A percentile compares a stretch with the other conserved stretches of the same genome.
Evolutionary conservation across 2,113 vertebrate genomes (phyloP).

Genomic region (Dipodomys ordii): DNA sequence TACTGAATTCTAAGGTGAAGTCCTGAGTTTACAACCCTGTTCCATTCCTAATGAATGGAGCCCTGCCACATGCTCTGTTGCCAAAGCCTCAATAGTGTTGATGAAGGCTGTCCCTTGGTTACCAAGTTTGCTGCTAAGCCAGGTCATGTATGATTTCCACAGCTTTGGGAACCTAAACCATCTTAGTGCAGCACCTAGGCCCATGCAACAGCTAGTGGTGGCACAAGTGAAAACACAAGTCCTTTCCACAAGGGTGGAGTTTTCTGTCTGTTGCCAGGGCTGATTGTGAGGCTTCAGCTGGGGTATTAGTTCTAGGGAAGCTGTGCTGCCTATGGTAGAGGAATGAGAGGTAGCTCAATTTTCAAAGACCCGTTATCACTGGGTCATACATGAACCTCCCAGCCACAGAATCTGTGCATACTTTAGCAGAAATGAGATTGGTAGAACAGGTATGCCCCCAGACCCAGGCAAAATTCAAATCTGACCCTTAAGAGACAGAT

Average conservation of each 20-base stretch:
- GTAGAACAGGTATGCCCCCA: background rate
- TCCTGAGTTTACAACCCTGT: background rate
- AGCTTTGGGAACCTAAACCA: background rate
- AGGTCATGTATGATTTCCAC: too few species aligned
- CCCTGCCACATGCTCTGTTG: background rate
- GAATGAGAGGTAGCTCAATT: background rate
- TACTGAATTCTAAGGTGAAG: too few species aligned
- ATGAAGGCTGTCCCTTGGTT: background rate
- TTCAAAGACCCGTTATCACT: background rate
- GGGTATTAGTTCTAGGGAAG: accelerated
- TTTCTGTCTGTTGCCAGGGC: background rate
- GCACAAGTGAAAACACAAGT: background rate
- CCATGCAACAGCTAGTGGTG: too few species aligned
- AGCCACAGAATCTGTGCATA: background rate
- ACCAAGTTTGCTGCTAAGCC: background rate
- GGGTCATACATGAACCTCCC: background rate
- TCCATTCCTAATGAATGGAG: background rate
- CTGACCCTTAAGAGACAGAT: background rate
- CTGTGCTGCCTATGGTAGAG: background rate
- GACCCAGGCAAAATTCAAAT: background rate
- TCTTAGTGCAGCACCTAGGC: background rate
- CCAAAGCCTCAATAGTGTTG: background rate
- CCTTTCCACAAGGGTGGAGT: too few species aligned
- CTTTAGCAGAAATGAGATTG: too few species aligned
- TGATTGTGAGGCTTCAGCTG: background rate